Evolutionary conservation across 1,140 invertebrate genomes (phyloP).

Genomic region (Brachionus rotundiformis): DNA sequence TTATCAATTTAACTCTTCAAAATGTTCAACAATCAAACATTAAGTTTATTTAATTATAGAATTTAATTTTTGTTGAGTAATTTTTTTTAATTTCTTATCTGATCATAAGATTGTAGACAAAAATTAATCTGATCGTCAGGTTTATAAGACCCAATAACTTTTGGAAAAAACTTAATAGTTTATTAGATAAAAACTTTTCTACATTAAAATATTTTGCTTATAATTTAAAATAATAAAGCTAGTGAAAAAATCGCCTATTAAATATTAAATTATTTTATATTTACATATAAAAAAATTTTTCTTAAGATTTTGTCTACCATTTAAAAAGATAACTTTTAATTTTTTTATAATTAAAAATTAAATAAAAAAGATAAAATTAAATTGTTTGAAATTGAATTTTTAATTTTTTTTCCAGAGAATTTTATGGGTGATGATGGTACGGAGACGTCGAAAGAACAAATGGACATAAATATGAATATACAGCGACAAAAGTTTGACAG

Average conservation of each 20-base stretch:
- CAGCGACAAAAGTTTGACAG: not conserved
- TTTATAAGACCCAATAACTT: not conserved
- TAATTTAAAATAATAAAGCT: too few species aligned
- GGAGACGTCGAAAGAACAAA: not conserved
- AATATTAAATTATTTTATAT: too few species aligned
- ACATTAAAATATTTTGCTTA: too few species aligned
- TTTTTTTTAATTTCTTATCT: conserved; percentile 14
- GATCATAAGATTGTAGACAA: not conserved
- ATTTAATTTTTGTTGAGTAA: not conserved
- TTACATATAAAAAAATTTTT: too few species aligned
- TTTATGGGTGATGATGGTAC: conserved; percentile 11
- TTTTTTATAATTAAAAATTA: not conserved
- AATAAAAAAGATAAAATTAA: too few species aligned
- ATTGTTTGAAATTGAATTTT: not conserved
- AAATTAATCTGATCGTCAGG: conserved; percentile 4
- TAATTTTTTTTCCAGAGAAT: not conserved
- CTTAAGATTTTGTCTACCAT: too few species aligned
- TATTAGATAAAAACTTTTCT: too few species aligned
- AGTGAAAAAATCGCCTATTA: too few species aligned
- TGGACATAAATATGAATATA: conserved; percentile 18
- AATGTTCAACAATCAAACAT: conserved; percentile 12
- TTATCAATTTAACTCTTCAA: conserved; percentile 12
- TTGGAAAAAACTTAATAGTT: too few species aligned
- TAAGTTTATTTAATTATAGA: not conserved
- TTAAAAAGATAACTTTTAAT: too few species aligned